Percentiles rank a stretch among this genome's conserved stretches.
phyloP scores from a whole-genome alignment of 2,888 invertebrate species.

The Yponomeuta plumbellus region DNA sequence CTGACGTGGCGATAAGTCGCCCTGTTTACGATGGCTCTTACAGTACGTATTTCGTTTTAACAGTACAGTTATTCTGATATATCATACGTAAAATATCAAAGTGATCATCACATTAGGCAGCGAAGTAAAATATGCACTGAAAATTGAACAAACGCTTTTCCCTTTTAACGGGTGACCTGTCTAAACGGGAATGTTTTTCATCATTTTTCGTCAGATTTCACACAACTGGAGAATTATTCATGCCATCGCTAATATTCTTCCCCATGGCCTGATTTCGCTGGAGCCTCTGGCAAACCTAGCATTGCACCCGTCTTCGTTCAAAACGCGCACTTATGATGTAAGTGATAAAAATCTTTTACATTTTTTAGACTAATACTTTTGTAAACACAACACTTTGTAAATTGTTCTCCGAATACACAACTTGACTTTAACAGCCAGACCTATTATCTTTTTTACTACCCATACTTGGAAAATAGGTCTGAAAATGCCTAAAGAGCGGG shows the following conservation, averaged over 20 bases:
- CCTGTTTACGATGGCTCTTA: no score
- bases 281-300: neutral
- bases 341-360: no score
- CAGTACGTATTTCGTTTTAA: neutral
- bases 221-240: constrained; percentile 1
- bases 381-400: no score
- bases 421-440: no score
- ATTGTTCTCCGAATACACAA: no score
- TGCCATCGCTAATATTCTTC: neutral
- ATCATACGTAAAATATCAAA: neutral
- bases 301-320: no score
- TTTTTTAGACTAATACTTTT: no score
- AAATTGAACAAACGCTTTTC: neutral
- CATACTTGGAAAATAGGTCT: no score
- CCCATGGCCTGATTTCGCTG: neutral
- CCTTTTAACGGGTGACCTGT: neutral
- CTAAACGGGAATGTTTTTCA: constrained; percentile 3
- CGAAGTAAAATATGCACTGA: neutral
- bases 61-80: neutral
- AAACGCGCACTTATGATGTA: no score
- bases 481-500: no score
- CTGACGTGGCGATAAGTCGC: no score
- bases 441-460: no score
- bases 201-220: constrained; percentile 1
- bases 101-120: neutral